phyloP scores from a whole-genome alignment of 2,113 vertebrate genomes.

The Camelus dromedarius region DNA sequence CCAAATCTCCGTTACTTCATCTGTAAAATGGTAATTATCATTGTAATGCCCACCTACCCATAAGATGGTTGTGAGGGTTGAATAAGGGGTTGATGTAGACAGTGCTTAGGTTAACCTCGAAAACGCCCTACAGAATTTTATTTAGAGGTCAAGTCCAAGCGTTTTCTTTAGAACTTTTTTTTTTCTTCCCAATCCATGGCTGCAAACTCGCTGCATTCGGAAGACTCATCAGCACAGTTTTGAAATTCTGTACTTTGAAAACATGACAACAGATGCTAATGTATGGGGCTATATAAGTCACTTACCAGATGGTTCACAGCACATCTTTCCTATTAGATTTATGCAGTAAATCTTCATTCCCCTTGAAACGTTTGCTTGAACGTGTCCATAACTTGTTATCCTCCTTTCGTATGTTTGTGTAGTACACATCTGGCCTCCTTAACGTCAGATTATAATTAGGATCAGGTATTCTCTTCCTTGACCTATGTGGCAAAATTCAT shows the following conservation, averaged over 20 bases:
- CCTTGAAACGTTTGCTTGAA: constrained; percentile 68
- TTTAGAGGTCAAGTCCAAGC: constrained; percentile 4
- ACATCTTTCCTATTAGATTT: constrained; percentile 69
- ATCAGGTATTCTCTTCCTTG: background rate
- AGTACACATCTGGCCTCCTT: constrained; percentile 33
- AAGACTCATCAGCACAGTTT: constrained; percentile 70
- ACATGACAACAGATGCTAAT: constrained; percentile 74
- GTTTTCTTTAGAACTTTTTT: constrained; percentile 11
- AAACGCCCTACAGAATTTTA: background rate
- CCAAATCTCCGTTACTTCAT: background rate
- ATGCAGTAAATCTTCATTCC: constrained; percentile 68
- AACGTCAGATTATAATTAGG: constrained; percentile 34
- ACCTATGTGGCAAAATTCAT: constrained; percentile 13
- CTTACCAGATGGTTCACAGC: constrained; percentile 63
- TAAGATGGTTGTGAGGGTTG: background rate
- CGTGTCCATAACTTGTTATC: constrained; percentile 58
- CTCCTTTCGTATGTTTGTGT: constrained; percentile 56
- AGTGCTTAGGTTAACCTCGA: background rate
- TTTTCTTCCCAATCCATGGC: background rate
- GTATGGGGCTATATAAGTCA: constrained; percentile 68
- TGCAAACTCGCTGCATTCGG: constrained; percentile 5
- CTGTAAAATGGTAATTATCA: background rate
- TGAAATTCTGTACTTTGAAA: constrained; percentile 68
- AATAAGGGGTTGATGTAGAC: background rate
- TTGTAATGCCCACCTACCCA: background rate